A percentile compares a stretch with the other conserved stretches of the same genome.
phyloP scores from a whole-genome alignment of 2,888 invertebrate genomes.

The Agrochola circellaris region DNA sequence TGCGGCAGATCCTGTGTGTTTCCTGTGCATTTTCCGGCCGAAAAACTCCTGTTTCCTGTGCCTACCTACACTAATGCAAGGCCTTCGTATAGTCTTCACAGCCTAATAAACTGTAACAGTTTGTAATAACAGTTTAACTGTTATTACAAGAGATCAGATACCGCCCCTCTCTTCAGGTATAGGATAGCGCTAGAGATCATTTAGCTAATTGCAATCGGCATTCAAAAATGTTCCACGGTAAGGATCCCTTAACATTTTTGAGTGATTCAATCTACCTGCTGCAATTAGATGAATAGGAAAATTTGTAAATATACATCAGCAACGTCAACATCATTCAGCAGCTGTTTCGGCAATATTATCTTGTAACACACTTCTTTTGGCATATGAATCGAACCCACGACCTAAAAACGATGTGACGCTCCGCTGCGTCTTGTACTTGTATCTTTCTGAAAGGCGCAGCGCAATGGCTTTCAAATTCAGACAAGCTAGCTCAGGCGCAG shows the following conservation, averaged over 20 bases:
- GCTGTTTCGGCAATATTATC: slow-evolving; percentile 1
- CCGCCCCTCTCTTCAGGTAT: not conserved
- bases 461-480: slow-evolving; percentile 25
- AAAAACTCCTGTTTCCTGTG: not conserved
- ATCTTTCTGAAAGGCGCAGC: slow-evolving; percentile 25
- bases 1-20: not conserved
- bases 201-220: not conserved
- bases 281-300: not conserved
- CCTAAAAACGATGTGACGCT: slow-evolving; percentile 35
- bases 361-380: not conserved
- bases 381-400: slow-evolving; percentile 27
- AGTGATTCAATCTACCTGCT: not conserved
- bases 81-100: not conserved
- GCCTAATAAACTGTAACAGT: not conserved
- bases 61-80: not conserved
- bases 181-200: not conserved
- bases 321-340: not conserved
- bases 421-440: slow-evolving; percentile 16
- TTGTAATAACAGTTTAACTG: too few species aligned
- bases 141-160: not conserved
- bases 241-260: not conserved
- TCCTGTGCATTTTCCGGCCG: not conserved
- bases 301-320: not conserved
- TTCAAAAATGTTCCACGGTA: not conserved
- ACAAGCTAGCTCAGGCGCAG: not conserved